These are phyloP conservation scores for Arctopsyche grandis DNA, from an alignment of 1,140 invertebrate species.

Conservation along the genomic window DNA sequence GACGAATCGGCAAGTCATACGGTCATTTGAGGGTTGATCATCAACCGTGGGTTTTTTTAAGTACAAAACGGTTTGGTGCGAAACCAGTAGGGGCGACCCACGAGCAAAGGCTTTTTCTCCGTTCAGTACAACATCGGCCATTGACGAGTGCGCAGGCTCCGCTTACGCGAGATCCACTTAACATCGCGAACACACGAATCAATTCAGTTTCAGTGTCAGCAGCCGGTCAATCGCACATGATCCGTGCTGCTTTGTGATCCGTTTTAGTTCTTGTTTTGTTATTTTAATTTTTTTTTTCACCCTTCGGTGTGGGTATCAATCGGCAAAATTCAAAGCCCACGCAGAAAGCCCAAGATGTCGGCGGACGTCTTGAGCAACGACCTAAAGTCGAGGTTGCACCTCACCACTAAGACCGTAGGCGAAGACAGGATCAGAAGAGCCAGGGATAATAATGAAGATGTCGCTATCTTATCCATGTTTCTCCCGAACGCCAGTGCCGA, in stretches of 20 bases:
- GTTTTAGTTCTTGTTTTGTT: neutral
- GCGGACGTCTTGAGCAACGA: conserved; percentile 80
- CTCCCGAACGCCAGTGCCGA: conserved; percentile 74
- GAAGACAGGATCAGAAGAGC: conserved; percentile 79
- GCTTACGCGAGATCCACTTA: neutral
- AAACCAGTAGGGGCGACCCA: conserved; percentile 37
- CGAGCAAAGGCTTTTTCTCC: conserved; percentile 12
- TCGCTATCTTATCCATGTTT: conserved; percentile 86
- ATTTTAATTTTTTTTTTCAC: neutral
- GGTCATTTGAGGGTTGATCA: conserved; percentile 5
- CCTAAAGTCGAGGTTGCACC: conserved; percentile 76
- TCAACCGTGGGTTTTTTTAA: conserved; percentile 24
- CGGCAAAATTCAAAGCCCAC: conserved; percentile 43
- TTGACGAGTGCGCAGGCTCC: conserved; percentile 18
- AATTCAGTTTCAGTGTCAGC: neutral
- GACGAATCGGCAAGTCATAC: neutral
- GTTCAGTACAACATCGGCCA: conserved; percentile 24
- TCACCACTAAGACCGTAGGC: conserved; percentile 79
- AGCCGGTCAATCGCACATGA: no score
- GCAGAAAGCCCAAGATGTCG: conserved; percentile 67
- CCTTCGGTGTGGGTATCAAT: neutral
- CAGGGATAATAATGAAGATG: conserved; percentile 84
- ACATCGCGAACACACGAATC: neutral
- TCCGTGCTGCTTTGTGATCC: neutral
- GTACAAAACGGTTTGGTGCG: conserved; percentile 28